Evolutionary conservation across 2,888 invertebrate genomes (phyloP), one percentile per base, ranked within the genome.

Genomic region (Metacarcinus magister): DNA sequence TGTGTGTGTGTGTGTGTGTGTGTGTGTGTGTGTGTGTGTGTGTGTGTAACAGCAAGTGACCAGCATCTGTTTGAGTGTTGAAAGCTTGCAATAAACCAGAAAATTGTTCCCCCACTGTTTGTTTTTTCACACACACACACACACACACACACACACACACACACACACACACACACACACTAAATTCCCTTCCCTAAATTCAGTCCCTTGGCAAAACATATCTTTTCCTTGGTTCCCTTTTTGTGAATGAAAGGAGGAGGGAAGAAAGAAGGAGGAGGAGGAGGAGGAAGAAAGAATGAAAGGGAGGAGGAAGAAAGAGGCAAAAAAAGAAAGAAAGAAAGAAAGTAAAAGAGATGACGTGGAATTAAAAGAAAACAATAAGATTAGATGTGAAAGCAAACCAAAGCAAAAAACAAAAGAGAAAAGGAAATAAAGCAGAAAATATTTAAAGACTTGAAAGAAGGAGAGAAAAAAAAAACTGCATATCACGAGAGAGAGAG

Each of bases 111-210:
- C 2, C 28, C 75, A n/a, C 10, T 28, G 75, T 75, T 75, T 75
- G 75, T 75, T 75, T 75, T 2, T 16, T 13, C 10, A 7, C 46
- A 46, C 46, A 60, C 60, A 60, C 60, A 60, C 60, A 60, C 60
- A 60, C 60, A 60, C 60, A 60, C 60, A 60, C 60, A 60, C 60
- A 60, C 60, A 60, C 75, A 75, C 75, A 75, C 75, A 75, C 75
- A 75, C 75, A 75, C 75, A 75, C 75, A 75, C 75, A 75, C 75
- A 75, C 75, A 75, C 75, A 75, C 75, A 75, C 75, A 75, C 75
- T 67, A 48, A 48, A 48, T 48, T 48, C 48, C 10, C 48, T 48
- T 48, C 7, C 48, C 7, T 48, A 7, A n/a, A 75, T 4, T 28
- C 28, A 16, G 16, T 75, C 75, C n/a, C 75, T 75, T 75, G 28